A percentile compares a stretch with the other conserved stretches of the same genome.
phyloP scores from a whole-genome alignment of 1,140 invertebrate species.

The Copidosoma floridanum region DNA sequence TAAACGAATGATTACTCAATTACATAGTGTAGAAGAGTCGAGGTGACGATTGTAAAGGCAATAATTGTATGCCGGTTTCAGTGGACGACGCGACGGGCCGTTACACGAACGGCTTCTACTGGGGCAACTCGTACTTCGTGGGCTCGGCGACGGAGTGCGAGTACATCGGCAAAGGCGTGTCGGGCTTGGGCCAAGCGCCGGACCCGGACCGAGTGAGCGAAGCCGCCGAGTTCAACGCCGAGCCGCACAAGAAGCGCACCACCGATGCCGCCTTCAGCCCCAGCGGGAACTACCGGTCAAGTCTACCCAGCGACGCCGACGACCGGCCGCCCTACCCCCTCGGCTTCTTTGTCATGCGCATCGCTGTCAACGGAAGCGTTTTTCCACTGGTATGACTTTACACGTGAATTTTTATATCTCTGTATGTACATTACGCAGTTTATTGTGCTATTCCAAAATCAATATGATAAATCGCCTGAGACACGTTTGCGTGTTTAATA shows the following conservation, averaged over 20 bases:
- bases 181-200: neutral
- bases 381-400: conserved; percentile 55
- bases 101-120: conserved; percentile 76
- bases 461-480: too few species aligned
- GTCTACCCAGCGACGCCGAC: conserved; percentile 11
- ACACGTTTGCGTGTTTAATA: too few species aligned
- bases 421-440: too few species aligned
- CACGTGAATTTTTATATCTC: too few species aligned
- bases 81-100: conserved; percentile 79
- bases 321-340: conserved; percentile 59
- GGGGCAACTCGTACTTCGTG: conserved; percentile 80
- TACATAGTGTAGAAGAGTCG: too few species aligned
- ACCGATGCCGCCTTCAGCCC: neutral
- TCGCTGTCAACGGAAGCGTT: conserved; percentile 56
- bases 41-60: too few species aligned
- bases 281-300: neutral
- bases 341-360: conserved; percentile 62
- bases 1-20: too few species aligned
- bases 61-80: too few species aligned
- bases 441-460: too few species aligned
- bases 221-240: conserved; percentile 42
- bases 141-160: conserved; percentile 74
- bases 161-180: conserved; percentile 59
- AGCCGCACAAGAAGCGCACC: conserved; percentile 31
- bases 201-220: conserved; percentile 28